phyloP scores from a whole-genome alignment of 2,797 vertebrate species.

The Spheniscus humboldti region DNA sequence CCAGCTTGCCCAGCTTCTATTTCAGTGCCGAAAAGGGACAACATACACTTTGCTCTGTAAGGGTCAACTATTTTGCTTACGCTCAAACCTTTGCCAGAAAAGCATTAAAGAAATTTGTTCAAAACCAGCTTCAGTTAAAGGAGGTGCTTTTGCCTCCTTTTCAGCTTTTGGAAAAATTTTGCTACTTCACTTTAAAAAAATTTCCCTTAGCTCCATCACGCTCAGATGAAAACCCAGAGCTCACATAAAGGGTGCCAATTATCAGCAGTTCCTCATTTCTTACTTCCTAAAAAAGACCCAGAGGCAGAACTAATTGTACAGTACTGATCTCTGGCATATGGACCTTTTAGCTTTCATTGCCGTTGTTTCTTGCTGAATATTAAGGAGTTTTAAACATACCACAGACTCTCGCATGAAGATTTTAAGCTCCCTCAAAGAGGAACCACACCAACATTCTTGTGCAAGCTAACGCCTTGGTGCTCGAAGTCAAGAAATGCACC shows the following conservation, averaged over 20 bases:
- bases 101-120: background rate
- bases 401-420: background rate
- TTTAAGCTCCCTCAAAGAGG: background rate
- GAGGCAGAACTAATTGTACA: background rate
- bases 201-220: background rate
- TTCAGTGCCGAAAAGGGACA: background rate
- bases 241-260: background rate
- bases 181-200: background rate
- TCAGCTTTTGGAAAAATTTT: background rate
- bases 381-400: background rate
- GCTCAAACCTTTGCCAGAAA: background rate
- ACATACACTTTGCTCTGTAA: background rate
- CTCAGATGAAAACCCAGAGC: background rate
- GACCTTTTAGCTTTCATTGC: background rate
- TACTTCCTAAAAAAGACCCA: background rate
- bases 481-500: background rate
- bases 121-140: background rate
- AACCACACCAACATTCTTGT: background rate
- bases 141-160: background rate
- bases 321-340: background rate
- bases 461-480: background rate
- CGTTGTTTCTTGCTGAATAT: background rate
- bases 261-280: background rate
- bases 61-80: background rate
- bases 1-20: background rate